phyloP scores from a whole-genome alignment of 2,888 invertebrate genomes.

The Charanyca ferruginea region DNA sequence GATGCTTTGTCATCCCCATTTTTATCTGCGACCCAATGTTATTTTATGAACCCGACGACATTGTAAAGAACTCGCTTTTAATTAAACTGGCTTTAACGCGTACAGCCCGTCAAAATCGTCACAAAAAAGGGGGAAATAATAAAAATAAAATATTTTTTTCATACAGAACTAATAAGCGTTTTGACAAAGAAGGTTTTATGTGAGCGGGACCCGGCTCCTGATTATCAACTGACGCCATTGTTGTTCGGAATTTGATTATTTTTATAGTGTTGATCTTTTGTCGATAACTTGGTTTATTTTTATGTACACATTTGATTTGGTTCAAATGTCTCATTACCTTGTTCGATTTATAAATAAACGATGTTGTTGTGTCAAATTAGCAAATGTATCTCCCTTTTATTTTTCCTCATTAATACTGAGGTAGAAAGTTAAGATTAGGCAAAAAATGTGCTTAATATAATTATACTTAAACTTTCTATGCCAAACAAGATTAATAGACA shows the following conservation, averaged over 20 bases:
- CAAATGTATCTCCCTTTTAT: slow-evolving; percentile 8
- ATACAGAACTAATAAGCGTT: slow-evolving; percentile 74
- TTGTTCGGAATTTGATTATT: slow-evolving; percentile 86
- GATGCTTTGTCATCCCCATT: slow-evolving; percentile 63
- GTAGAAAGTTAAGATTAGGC: slow-evolving; percentile 40
- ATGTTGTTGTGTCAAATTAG: slow-evolving; percentile 19
- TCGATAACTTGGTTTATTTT: slow-evolving; percentile 64
- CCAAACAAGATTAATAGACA: slow-evolving; percentile 52
- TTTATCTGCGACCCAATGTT: slow-evolving; percentile 73
- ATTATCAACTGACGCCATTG: slow-evolving; percentile 87
- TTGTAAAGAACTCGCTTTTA: slow-evolving; percentile 81
- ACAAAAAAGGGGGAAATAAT: slow-evolving; percentile 66
- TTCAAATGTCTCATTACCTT: neutral
- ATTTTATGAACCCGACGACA: slow-evolving; percentile 85
- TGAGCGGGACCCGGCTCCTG: slow-evolving; percentile 80
- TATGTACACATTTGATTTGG: slow-evolving; percentile 2
- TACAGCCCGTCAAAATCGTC: slow-evolving; percentile 65
- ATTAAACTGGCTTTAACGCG: slow-evolving; percentile 86
- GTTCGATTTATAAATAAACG: slow-evolving; percentile 4
- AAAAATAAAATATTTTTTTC: slow-evolving; percentile 66
- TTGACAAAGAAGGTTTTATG: slow-evolving; percentile 84
- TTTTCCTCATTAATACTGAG: neutral
- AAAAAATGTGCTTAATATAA: slow-evolving; percentile 40
- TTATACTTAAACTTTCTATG: slow-evolving; percentile 51
- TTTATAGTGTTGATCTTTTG: slow-evolving; percentile 76